Evolutionary conservation across 1,140 invertebrate genomes (phyloP).

Genomic region (Danaus melanippus): DNA sequence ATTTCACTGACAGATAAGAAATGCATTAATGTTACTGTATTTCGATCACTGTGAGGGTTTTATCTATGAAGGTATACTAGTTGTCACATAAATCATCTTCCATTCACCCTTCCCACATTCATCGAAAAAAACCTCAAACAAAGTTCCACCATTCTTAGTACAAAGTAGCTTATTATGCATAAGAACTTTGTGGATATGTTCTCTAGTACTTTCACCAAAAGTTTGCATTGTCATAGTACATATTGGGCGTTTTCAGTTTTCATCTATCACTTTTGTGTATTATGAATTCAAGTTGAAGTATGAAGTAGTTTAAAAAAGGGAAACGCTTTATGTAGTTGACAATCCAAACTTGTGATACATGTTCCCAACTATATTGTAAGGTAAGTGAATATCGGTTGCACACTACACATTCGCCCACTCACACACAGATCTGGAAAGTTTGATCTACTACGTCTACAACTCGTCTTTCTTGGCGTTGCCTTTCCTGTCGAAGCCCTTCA

Average conservation of each 20-base stretch:
- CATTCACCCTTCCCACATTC: slow-evolving; percentile 12
- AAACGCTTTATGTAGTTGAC: slow-evolving; percentile 3
- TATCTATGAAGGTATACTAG: slow-evolving; percentile 17
- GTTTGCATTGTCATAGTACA: too few species aligned
- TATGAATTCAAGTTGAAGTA: slow-evolving; percentile 10
- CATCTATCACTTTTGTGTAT: slow-evolving; percentile 11
- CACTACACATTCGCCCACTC: slow-evolving; percentile 32
- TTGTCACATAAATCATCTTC: slow-evolving; percentile 11
- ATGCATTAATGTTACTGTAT: slow-evolving; percentile 68
- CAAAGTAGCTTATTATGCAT: too few species aligned
- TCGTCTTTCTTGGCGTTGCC: slow-evolving; percentile 91
- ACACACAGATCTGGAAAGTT: slow-evolving; percentile 62
- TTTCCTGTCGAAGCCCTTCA: slow-evolving; percentile 90
- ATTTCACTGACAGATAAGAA: slow-evolving; percentile 56
- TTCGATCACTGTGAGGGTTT: slow-evolving; percentile 27
- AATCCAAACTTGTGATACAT: not conserved
- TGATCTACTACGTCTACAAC: slow-evolving; percentile 51
- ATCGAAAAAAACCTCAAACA: slow-evolving; percentile 13
- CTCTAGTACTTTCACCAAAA: too few species aligned
- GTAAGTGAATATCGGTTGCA: slow-evolving; percentile 15
- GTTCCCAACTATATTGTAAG: slow-evolving; percentile 6
- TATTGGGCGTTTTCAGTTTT: too few species aligned
- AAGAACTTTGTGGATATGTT: too few species aligned
- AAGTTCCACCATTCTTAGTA: not conserved
- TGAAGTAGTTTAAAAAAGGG: slow-evolving; percentile 1